Conservation (phyloP, 2,888 invertebrate species). For the Anthophora plumipes region DNA sequence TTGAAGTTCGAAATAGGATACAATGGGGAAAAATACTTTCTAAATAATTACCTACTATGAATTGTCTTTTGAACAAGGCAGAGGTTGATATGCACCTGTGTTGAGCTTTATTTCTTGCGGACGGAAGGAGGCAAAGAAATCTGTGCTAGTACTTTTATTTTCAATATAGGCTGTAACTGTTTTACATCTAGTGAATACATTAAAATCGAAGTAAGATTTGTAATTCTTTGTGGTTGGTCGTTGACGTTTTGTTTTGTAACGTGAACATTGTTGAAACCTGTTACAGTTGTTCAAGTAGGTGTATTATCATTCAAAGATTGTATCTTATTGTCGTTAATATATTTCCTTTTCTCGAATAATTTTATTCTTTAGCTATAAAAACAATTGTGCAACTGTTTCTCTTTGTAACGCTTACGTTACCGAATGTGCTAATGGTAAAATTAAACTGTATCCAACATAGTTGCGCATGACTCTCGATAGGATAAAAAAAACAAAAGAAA, state of each 20-base stretch:
- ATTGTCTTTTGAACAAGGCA: conserved; percentile 74
- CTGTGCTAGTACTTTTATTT: conserved; percentile 75
- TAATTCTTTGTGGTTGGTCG: conserved; percentile 87
- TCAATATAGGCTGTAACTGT: conserved; percentile 73
- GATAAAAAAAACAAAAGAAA: conserved; percentile 83
- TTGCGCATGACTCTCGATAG: conserved; percentile 87
- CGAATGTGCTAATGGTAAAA: conserved; percentile 87
- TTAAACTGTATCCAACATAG: conserved; percentile 89
- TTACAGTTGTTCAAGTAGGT: conserved; percentile 87
- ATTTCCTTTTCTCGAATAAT: conserved; percentile 52
- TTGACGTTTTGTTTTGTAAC: conserved; percentile 90
- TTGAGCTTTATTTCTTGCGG: too few species aligned
- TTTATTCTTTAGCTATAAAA: too few species aligned
- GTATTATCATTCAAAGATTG: not conserved
- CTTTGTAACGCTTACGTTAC: too few species aligned
- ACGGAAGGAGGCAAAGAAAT: too few species aligned
- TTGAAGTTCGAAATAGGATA: conserved; percentile 74
- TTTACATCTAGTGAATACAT: conserved; percentile 73
- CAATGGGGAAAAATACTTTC: conserved; percentile 68
- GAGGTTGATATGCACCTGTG: too few species aligned
- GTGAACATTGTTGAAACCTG: conserved; percentile 88
- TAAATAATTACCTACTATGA: conserved; percentile 71
- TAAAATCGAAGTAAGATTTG: conserved; percentile 91
- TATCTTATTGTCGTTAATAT: not conserved
- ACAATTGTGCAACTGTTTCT: too few species aligned